Evolutionary conservation across 2,797 vertebrate species (phyloP), one percentile per base, ranked within the genome.

Genomic region (Bovichtus diacanthus): DNA sequence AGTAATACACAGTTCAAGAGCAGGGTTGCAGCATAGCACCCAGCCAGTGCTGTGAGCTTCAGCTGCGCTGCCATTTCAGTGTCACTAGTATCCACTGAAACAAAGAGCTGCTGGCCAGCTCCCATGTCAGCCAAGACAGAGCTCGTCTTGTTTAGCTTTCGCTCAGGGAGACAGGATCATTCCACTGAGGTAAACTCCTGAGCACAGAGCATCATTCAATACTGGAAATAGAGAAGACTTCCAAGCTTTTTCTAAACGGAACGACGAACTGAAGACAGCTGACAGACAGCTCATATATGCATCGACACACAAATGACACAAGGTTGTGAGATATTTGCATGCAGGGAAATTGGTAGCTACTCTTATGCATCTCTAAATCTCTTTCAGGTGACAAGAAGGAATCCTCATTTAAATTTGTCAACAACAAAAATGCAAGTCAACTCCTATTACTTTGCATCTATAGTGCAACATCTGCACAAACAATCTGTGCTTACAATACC

Each of bases 41-140:
- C 44, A 66, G 84, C 66, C 71, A 69, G 55, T 38, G 66, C 70
- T 71, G 78, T 68, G 62, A 78, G 82, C 84, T 84, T 82, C 70
- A 69, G 81, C 82, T 85, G 75, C 65, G 16, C 54, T 81, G 83
- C 82, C 81, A 87, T 89, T 88, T 89, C 80, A 82, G 83, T 78
- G 83, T 86, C 84, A 84, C 78, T 72, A 43, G 62, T 80, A 82
- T 76, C 60, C 59, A 39, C 47, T 77, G 72, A 85, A 87, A 93
- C 84, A 90, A 90, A 89, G 86, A 84, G 79, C 50, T 82, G 80
- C 78, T 78, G 77, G 80, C 84, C 70, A 67, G 81, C 80, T 84
- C 85, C 81, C 51, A 63, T 84, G 75, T 88, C 87, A 80, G 75
- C 82, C 70, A 54, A 79, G 72, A 93, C 85, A 92, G 87, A 91